Evolutionary conservation across 2,113 vertebrate species (phyloP).

Genomic region (Vireo altiloquus): DNA sequence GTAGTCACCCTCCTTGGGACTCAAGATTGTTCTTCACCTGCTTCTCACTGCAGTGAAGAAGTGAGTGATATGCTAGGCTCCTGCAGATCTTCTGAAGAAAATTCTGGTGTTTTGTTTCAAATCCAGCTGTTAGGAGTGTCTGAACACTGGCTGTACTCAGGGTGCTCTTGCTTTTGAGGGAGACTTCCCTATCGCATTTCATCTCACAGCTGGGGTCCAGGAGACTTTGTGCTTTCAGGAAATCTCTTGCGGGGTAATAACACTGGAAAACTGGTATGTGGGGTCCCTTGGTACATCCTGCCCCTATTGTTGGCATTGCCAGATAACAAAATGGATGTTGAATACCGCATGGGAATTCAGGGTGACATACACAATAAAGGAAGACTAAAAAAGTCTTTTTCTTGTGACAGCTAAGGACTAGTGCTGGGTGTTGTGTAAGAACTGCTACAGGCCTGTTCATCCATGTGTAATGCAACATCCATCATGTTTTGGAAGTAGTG

Average conservation of each 20-base stretch:
- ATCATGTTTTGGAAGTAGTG: neutral
- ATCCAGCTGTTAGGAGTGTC: neutral
- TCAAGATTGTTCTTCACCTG: neutral
- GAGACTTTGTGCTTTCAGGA: neutral
- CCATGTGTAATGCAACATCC: neutral
- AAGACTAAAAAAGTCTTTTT: neutral
- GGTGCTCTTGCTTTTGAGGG: neutral
- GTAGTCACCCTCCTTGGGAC: neutral
- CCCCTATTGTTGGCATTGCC: neutral
- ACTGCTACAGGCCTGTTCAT: neutral
- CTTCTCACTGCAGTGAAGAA: neutral
- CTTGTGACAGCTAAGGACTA: neutral
- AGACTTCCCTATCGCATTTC: neutral
- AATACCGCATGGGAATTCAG: accelerated
- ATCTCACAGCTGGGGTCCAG: neutral
- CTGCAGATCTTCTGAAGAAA: neutral
- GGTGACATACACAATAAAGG: accelerated
- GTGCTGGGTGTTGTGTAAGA: neutral
- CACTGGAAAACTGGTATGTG: neutral
- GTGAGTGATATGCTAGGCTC: neutral
- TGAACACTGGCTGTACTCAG: neutral
- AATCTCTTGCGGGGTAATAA: neutral
- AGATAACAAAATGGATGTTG: neutral
- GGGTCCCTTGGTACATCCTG: neutral
- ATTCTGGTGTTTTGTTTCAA: neutral